Conservation (phyloP, 1,140 invertebrate species). For the Helicoverpa zea region DNA sequence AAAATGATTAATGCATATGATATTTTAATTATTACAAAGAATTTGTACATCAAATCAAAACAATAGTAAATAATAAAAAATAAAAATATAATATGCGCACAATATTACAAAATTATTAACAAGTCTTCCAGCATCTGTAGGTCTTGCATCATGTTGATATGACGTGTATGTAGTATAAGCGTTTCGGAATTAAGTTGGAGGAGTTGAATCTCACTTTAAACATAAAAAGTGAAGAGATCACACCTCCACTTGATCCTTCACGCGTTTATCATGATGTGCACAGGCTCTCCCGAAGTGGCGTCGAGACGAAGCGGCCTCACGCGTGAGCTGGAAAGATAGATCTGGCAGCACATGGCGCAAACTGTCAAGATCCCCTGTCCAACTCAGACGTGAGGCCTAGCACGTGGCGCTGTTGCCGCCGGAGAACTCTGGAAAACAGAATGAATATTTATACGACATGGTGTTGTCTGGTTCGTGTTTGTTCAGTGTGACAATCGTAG, state of each 20-base stretch:
- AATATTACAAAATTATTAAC: background rate
- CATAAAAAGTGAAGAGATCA: conserved; percentile 88
- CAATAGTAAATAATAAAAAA: too few species aligned
- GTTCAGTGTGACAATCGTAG: conserved; percentile 71
- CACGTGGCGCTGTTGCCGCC: background rate
- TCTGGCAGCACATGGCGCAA: conserved; percentile 83
- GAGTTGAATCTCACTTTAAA: conserved; percentile 88
- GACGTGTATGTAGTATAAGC: conserved; percentile 55
- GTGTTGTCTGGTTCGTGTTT: conserved; percentile 59
- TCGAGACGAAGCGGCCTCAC: conserved; percentile 67
- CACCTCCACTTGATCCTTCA: conserved; percentile 87
- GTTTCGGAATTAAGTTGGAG: conserved; percentile 87
- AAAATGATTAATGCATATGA: background rate
- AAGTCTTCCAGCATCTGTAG: background rate
- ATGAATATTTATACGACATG: conserved; percentile 54
- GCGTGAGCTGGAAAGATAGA: conserved; percentile 88
- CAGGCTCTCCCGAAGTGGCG: background rate
- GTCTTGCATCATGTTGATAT: background rate
- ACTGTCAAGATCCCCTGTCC: conserved; percentile 87
- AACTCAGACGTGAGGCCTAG: conserved; percentile 84
- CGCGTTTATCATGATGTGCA: conserved; percentile 59
- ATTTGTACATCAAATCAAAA: background rate
- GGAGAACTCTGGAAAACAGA: conserved; percentile 65
- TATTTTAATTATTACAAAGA: background rate
- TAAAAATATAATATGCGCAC: too few species aligned